A percentile compares a stretch with the other conserved stretches of the same genome.
Conservation (phyloP, 2,113 vertebrate species). For the Crocuta crocuta region DNA sequence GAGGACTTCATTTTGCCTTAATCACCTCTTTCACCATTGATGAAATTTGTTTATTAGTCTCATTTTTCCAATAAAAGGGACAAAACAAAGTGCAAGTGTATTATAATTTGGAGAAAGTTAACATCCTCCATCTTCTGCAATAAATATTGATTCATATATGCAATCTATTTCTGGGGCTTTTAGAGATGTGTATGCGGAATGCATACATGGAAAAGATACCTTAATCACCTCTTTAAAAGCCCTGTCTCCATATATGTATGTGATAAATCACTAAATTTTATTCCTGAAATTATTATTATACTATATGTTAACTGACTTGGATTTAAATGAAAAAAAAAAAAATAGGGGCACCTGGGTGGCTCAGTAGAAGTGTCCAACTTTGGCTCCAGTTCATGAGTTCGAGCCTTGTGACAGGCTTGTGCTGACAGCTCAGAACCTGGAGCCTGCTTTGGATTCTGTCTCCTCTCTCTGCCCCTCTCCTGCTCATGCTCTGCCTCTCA, state of each 20-base stretch:
- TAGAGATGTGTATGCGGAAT: background rate
- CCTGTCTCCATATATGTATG: background rate
- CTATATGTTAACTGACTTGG: too few relatives aligned
- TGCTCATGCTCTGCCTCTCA: too few relatives aligned
- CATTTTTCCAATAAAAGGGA: slow-evolving; percentile 1
- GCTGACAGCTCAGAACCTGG: too few relatives aligned
- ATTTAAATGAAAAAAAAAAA: too few relatives aligned
- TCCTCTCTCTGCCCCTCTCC: too few relatives aligned
- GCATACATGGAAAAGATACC: background rate
- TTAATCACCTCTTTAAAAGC: background rate
- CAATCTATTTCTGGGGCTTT: background rate
- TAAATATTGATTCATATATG: background rate
- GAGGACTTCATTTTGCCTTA: background rate
- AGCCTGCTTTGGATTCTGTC: too few relatives aligned
- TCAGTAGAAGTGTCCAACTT: too few relatives aligned
- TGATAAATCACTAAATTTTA: too few relatives aligned
- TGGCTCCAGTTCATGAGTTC: too few relatives aligned
- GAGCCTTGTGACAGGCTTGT: fast-evolving
- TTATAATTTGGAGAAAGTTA: background rate
- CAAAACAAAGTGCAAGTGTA: background rate
- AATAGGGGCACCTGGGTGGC: too few relatives aligned
- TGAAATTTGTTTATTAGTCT: background rate
- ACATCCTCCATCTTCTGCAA: background rate
- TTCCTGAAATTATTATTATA: too few relatives aligned
- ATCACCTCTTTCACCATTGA: background rate